Base-by-base conservation (phyloP, 2,888 invertebrate species). In the Mimumesa dahlbomi region DNA sequence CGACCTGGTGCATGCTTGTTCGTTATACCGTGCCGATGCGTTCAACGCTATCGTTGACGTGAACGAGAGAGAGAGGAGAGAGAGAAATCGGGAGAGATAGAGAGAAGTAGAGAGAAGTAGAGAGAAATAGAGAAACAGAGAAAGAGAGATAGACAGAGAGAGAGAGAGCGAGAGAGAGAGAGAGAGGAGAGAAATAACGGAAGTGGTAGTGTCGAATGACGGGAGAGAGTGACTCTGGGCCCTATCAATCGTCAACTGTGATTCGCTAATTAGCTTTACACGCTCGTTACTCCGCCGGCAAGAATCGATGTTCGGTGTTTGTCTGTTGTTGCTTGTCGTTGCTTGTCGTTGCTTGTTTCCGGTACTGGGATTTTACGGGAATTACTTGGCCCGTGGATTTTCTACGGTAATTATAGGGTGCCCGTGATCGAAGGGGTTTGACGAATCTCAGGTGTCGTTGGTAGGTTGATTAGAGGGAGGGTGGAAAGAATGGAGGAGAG, bases 1-100 rank as follows among this genome's bases (percentile, higher is more conserved):
- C 25, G 46, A 36, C 36, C 22, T 46, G 48, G 62, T 64, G 69
- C 73, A 75, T 45, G 69, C 42, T 69, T 62, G 75, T 75, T 73
- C 69, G 63, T 75, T 75, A 75, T 48, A 42, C 48, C 57, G 49
- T 50, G 19, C 38, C 56, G 29, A 49, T 53, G 57, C 58, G 64
- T 50, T 22, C 50, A 46, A 52, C 62, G 25, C 42, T 53, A 19
- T 16, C 22, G 11, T 42, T n/a, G 29, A 6, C 22, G 3, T 31
- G 4, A 3, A 7, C 25, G 4, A 6, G 9, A 40, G 29, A 14
- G 18, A 34, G 22, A 18, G 11, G 11, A n/a, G 45, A 13, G 21
- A 57, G n/a, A n/a, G n/a, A n/a, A n/a, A n/a, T n/a, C n/a, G n/a
- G n/a, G n/a, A n/a, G n/a, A n/a, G n/a, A n/a, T n/a, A n/a, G n/a